Conservation (phyloP, 2,888 invertebrate species). For the Harmothoe impar region DNA sequence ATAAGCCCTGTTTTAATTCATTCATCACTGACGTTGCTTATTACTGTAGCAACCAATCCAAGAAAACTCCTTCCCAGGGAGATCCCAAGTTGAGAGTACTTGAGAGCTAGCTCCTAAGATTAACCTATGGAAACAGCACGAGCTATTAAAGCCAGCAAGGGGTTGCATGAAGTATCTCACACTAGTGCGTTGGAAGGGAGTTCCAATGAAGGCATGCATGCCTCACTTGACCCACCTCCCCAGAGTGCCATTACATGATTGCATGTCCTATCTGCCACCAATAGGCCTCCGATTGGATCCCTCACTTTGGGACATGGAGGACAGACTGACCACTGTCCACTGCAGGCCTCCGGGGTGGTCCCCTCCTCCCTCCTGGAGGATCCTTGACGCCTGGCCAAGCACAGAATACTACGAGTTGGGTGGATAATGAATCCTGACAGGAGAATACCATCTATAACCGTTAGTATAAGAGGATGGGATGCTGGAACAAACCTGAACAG, state of each 20-base stretch:
- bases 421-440: conserved; percentile 5
- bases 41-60: no score
- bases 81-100: no score
- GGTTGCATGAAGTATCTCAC: no score
- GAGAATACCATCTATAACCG: background rate
- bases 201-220: background rate
- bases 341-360: background rate
- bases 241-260: background rate
- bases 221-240: background rate
- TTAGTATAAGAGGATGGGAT: background rate
- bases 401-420: background rate
- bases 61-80: no score
- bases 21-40: no score
- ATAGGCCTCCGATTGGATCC: background rate
- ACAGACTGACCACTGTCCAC: background rate
- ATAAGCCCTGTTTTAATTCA: no score
- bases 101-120: no score
- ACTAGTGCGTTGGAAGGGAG: no score
- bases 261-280: background rate
- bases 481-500: background rate
- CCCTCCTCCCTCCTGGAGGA: background rate
- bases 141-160: no score
- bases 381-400: no score
- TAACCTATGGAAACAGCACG: no score
- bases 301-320: background rate